Evolutionary conservation across 2,888 invertebrate species (phyloP), one percentile per base, ranked within the genome.

Genomic region (Ormyrus nitidulus): DNA sequence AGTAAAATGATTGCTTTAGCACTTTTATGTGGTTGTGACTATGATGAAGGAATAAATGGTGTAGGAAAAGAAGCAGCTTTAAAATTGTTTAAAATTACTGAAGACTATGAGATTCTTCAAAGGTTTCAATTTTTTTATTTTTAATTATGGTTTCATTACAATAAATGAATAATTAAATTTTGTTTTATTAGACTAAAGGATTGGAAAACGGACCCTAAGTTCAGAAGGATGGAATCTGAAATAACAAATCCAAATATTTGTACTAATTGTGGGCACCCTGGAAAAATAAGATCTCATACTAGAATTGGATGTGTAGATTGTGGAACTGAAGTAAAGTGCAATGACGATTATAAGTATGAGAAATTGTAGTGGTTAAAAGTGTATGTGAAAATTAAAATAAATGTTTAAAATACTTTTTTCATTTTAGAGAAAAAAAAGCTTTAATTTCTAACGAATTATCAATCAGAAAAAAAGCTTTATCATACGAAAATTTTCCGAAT

Each of bases 11-110:
- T 98, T 79, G 96, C 95, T 0, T 91, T 98, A 86, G 97, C 97
- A 6, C 89, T 98, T 51, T 91, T 98, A 1, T 95, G 96, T 84
- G 98, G 98, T 0, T 97, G 97, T 88, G 98, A 98, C 91, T 98
- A 97, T 88, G 93, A 94, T 64, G 94, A 94, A 5, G 96, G 98
- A 85, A 91, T 98, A 82, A 92, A 92, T 56, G 95, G 95, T 0
- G 92, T 96, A 69, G 98, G 98, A 0, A 94, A 94, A 82, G 95
- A 96, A 82, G 94, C 94, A 2, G 96, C 94, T 6, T 86, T 96
- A 3, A 94, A 95, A 84, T 93, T 96, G 77, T 93, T 96, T 73
- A 93, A 93, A 83, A 92, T 92, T 73, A 91, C 95, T 51, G 79
- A 85, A 0, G 94, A 96, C 71, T 88, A 92, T 10, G 93, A 94